These are phyloP conservation scores for Odobenus rosmarus DNA, from an alignment of 2,113 vertebrate species.

Conservation along the genomic window DNA sequence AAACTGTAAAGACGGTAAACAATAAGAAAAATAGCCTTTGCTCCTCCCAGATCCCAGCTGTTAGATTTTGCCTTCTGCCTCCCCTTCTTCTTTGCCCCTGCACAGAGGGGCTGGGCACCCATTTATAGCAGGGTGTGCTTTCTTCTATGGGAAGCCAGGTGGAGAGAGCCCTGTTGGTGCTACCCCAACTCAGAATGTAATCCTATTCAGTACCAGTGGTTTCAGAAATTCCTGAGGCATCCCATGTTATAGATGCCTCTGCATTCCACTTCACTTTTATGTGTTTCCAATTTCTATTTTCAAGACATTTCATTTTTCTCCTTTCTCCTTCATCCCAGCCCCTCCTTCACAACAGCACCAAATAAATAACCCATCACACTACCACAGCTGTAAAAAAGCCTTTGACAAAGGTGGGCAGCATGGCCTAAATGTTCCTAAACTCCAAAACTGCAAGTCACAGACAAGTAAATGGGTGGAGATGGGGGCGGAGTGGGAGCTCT, in stretches of 20 bases:
- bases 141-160: no score
- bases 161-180: background rate
- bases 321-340: background rate
- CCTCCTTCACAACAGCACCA: constrained; percentile 33
- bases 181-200: background rate
- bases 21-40: background rate
- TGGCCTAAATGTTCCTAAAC: constrained; percentile 43
- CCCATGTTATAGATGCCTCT: background rate
- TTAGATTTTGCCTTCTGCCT: background rate
- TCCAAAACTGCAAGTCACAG: constrained; percentile 14
- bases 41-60: background rate
- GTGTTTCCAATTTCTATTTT: constrained; percentile 57
- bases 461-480: background rate
- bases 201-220: background rate
- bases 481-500: fast-evolving
- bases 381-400: background rate
- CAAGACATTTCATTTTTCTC: background rate
- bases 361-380: constrained; percentile 41
- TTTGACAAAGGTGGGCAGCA: background rate
- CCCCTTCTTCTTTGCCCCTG: background rate
- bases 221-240: background rate
- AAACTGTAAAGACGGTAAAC: background rate
- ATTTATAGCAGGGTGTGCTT: fast-evolving
- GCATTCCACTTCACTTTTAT: background rate
- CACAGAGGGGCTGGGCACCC: fast-evolving